phyloP scores from a whole-genome alignment of 30 jellyfish, hydroid and myxozoan species.

The Hydra vulgaris region DNA sequence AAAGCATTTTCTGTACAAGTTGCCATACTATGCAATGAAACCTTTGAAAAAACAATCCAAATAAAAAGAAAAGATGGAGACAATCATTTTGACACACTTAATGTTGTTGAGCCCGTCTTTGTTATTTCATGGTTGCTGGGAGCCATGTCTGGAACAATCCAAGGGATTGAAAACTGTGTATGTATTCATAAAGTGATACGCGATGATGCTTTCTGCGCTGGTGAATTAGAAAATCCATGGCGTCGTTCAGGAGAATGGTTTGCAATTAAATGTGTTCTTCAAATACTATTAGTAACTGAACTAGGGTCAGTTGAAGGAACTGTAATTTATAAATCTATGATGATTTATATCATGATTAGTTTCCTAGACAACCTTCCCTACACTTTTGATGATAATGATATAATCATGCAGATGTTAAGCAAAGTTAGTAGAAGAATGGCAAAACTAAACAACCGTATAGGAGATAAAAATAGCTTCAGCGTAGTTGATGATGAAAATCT shows the following conservation, averaged over 20 bases:
- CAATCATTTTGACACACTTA: background rate
- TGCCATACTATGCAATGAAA: background rate
- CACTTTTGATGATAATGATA: background rate
- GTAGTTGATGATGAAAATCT: too few relatives aligned
- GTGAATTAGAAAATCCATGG: background rate
- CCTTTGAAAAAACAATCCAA: background rate
- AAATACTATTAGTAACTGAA: background rate
- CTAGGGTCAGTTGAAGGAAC: background rate
- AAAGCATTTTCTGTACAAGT: background rate
- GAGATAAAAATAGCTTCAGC: too few relatives aligned
- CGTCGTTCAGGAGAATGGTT: background rate
- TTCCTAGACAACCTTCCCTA: background rate
- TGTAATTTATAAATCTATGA: background rate
- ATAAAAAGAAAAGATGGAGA: background rate
- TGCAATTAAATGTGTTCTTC: background rate
- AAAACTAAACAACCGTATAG: background rate
- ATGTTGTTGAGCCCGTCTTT: background rate
- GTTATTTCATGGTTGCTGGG: background rate
- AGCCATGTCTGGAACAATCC: background rate
- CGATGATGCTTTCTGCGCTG: background rate
- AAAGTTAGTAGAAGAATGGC: background rate
- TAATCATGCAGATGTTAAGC: background rate
- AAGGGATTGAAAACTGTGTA: background rate
- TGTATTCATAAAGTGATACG: background rate
- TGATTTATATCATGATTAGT: background rate